phyloP scores from a whole-genome alignment of 2,797 vertebrate species.

The Pagetopsis macropterus region DNA sequence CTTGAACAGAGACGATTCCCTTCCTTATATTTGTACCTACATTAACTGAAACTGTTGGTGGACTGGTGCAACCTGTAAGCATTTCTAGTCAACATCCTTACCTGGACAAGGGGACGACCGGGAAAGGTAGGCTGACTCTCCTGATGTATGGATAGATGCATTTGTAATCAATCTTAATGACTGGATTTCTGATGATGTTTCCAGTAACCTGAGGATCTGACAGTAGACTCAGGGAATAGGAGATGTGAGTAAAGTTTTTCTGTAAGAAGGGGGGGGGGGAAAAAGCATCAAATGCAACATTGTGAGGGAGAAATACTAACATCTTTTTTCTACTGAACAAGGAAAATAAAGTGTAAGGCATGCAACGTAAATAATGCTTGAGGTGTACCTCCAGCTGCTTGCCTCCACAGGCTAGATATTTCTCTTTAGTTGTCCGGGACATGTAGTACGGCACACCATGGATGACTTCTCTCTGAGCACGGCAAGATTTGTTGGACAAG shows the following conservation, averaged over 20 bases:
- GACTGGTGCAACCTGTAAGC: not conserved
- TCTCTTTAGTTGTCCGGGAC: slow-evolving; percentile 64
- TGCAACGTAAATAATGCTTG: not conserved
- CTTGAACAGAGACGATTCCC: not conserved
- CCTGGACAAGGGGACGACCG: slow-evolving; percentile 72
- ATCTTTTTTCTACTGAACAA: not conserved
- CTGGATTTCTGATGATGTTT: slow-evolving; percentile 78
- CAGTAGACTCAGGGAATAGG: slow-evolving; percentile 73
- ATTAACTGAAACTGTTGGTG: not conserved
- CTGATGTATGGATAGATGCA: slow-evolving; percentile 78
- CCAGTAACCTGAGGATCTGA: slow-evolving; percentile 67
- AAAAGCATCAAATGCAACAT: not conserved
- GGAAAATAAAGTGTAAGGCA: no score
- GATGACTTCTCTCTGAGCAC: slow-evolving; percentile 60
- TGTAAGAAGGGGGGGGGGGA: slow-evolving; percentile 40
- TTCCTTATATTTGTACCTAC: not conserved
- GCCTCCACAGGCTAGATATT: slow-evolving; percentile 79
- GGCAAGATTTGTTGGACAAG: slow-evolving; percentile 75
- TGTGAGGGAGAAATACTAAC: not conserved
- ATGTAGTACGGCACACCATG: slow-evolving; percentile 60
- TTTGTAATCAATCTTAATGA: slow-evolving; percentile 75
- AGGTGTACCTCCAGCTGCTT: slow-evolving; percentile 68
- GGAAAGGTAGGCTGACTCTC: slow-evolving; percentile 75
- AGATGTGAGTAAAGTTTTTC: slow-evolving; percentile 80
- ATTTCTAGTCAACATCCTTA: slow-evolving; percentile 30